phyloP scores from a whole-genome alignment of 2,888 invertebrate species.

The Endotricha flammealis region DNA sequence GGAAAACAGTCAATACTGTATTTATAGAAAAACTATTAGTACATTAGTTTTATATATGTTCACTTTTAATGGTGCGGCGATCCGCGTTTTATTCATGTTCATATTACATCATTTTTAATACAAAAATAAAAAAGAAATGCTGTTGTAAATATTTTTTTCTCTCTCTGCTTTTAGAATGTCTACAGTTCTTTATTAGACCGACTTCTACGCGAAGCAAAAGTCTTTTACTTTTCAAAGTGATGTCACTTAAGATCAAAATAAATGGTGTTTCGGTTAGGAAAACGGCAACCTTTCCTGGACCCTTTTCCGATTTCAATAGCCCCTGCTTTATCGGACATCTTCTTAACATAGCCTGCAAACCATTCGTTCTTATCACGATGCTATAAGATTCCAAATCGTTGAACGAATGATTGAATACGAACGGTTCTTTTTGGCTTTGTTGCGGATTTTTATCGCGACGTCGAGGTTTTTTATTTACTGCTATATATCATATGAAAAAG shows the following conservation, averaged over 20 bases:
- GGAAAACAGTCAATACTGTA: too few relatives aligned
- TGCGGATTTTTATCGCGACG: slow-evolving; percentile 50
- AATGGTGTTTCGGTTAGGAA: slow-evolving; percentile 10
- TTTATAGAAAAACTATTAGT: too few relatives aligned
- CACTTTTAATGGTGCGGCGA: too few relatives aligned
- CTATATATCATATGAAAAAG: slow-evolving; percentile 21
- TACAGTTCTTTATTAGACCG: too few relatives aligned
- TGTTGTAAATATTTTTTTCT: too few relatives aligned
- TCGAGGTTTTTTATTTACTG: slow-evolving; percentile 52
- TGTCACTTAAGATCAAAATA: slow-evolving; percentile 12
- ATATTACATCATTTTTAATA: too few relatives aligned
- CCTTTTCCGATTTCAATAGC: slow-evolving; percentile 52
- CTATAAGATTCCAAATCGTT: slow-evolving; percentile 13
- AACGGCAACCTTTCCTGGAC: slow-evolving; percentile 27
- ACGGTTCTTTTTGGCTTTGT: slow-evolving; percentile 39
- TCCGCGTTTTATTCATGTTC: too few relatives aligned
- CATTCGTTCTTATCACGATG: slow-evolving; percentile 14
- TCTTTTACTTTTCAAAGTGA: slow-evolving; percentile 9
- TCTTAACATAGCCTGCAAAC: slow-evolving; percentile 5
- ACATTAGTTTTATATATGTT: too few relatives aligned
- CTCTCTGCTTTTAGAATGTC: too few relatives aligned
- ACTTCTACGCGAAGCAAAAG: neutral
- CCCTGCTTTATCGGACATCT: slow-evolving; percentile 33
- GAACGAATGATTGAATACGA: slow-evolving; percentile 2
- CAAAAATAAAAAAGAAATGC: too few relatives aligned